phyloP scores from a whole-genome alignment of 35 echinoderm and acorn worm species.

The Nesometra sesokonis region DNA sequence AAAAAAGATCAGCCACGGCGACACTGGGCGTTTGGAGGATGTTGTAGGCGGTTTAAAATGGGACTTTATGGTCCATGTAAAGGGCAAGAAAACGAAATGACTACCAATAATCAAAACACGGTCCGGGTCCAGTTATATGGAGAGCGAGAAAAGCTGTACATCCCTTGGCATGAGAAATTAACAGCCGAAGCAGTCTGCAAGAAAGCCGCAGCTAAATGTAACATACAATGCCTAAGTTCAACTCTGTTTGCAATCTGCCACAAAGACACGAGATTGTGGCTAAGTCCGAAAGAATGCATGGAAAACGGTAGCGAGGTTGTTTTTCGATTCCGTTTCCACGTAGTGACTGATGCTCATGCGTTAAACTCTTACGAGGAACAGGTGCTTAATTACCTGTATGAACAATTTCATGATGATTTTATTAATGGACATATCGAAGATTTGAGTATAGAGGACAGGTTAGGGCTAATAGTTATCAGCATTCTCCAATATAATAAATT shows the following conservation, averaged over 20 bases:
- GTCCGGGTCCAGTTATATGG: neutral
- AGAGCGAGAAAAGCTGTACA: neutral
- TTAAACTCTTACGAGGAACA: neutral
- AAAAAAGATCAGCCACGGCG: neutral
- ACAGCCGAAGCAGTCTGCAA: neutral
- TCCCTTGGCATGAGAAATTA: neutral
- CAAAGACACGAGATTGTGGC: neutral
- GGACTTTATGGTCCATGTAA: neutral
- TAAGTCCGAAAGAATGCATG: neutral
- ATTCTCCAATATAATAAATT: neutral
- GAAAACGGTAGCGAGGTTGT: neutral
- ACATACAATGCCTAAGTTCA: neutral
- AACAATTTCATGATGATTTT: neutral
- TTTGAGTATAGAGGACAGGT: neutral
- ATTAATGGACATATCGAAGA: neutral
- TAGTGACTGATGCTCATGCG: neutral
- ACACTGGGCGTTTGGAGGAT: neutral
- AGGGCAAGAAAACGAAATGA: neutral
- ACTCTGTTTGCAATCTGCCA: neutral
- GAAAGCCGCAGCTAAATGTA: neutral
- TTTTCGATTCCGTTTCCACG: neutral
- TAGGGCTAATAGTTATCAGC: neutral
- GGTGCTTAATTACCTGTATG: neutral
- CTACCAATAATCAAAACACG: neutral
- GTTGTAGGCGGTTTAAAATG: neutral